These are phyloP conservation scores for Odontocolon sp. DNA, from an alignment of 2,888 invertebrate species.

Conservation along the genomic window DNA sequence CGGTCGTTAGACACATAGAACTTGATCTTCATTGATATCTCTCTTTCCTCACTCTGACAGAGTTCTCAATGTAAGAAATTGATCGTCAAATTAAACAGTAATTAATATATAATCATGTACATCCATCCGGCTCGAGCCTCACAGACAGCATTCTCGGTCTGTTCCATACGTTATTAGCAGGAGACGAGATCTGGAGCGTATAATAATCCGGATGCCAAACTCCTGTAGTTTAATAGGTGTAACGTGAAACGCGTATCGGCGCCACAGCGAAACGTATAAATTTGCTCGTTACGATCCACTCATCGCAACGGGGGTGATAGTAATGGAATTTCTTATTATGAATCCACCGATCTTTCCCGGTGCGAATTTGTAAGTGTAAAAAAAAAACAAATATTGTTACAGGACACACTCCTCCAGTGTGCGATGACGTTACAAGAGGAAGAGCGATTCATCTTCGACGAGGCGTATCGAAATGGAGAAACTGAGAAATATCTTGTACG, in stretches of 20 bases:
- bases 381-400: background rate
- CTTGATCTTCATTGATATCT: conserved; percentile 33
- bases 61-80: conserved; percentile 46
- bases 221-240: conserved; percentile 33
- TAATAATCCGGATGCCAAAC: background rate
- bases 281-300: conserved; percentile 48
- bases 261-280: conserved; percentile 48
- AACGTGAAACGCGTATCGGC: conserved; percentile 45
- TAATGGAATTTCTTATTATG: conserved; percentile 48
- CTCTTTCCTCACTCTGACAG: conserved; percentile 15
- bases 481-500: conserved; percentile 20
- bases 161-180: no score
- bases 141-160: background rate
- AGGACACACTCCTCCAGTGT: conserved; percentile 6
- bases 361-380: background rate
- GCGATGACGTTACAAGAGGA: conserved; percentile 38
- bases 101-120: conserved; percentile 48
- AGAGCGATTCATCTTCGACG: conserved; percentile 55
- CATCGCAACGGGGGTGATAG: conserved; percentile 51
- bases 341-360: background rate
- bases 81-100: conserved; percentile 43
- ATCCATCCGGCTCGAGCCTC: background rate
- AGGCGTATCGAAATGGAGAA: conserved; percentile 48
- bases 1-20: conserved; percentile 11
- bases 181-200: conserved; percentile 20